These are phyloP conservation scores for Aelia acuminata DNA, from an alignment of 2,888 invertebrate genomes.

Conservation along the genomic window DNA sequence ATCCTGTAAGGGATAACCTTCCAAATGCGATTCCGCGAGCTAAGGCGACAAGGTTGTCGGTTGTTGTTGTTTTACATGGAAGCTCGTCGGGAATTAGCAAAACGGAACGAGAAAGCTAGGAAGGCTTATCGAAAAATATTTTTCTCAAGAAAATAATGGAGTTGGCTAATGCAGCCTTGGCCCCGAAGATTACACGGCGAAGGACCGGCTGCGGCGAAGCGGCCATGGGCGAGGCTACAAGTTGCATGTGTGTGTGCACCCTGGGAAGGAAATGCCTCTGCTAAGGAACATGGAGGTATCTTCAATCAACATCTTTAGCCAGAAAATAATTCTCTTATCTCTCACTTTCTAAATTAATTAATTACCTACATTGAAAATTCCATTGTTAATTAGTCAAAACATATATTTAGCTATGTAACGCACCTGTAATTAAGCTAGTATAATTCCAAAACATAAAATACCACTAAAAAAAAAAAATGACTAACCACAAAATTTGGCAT, in stretches of 20 bases:
- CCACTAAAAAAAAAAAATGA: too few species aligned
- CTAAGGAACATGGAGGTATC: background rate
- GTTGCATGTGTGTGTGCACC: background rate
- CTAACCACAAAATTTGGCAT: too few species aligned
- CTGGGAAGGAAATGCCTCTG: background rate
- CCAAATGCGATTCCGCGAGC: background rate
- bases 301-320: background rate
- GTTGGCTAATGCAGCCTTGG: background rate
- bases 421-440: too few species aligned
- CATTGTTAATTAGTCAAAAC: too few species aligned
- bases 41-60: background rate
- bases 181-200: constrained; percentile 1
- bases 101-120: background rate
- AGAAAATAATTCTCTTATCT: background rate
- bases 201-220: background rate
- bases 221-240: background rate
- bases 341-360: background rate
- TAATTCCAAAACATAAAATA: too few species aligned
- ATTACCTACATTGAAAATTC: background rate
- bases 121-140: background rate
- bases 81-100: background rate
- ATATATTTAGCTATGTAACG: too few species aligned
- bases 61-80: background rate
- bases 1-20: background rate
- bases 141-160: background rate